Percentiles rank a stretch among this genome's conserved stretches.
Evolutionary conservation across 1,140 invertebrate genomes (phyloP).

Genomic region (Protaetia brevitarsis): DNA sequence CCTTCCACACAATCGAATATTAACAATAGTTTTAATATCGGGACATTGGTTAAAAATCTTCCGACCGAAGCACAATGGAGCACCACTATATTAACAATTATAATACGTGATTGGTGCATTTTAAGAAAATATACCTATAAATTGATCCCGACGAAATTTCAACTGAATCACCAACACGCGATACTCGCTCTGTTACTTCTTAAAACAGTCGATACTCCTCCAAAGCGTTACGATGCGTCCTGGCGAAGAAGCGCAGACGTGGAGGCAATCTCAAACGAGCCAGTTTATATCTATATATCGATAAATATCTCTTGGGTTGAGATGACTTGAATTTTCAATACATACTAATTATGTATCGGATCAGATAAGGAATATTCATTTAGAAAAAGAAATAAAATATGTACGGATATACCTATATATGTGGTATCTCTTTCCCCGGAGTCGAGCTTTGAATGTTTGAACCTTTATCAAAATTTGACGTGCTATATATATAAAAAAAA

Average conservation of each 20-base stretch:
- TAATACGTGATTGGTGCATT: conserved; percentile 43
- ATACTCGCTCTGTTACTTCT: too few species aligned
- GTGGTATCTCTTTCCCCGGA: too few species aligned
- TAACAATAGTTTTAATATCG: conserved; percentile 23
- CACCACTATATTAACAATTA: conserved; percentile 37
- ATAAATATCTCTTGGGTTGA: conserved; percentile 21
- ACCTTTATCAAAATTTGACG: conserved; percentile 24
- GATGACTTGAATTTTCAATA: conserved; percentile 24
- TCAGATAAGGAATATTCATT: conserved; percentile 21
- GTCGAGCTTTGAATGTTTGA: conserved; percentile 13
- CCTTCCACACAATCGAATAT: conserved; percentile 21
- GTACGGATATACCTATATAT: background rate
- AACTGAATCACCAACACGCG: background rate
- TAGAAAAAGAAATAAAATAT: conserved; percentile 21
- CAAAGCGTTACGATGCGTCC: too few species aligned
- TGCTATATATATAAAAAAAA: too few species aligned
- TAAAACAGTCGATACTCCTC: too few species aligned
- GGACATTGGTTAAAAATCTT: conserved; percentile 15
- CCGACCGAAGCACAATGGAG: conserved; percentile 12
- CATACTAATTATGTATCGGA: conserved; percentile 19
- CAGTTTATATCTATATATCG: conserved; percentile 13
- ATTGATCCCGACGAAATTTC: conserved; percentile 27
- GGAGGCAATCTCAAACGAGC: background rate
- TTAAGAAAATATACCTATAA: conserved; percentile 40
- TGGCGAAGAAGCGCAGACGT: too few species aligned